A percentile compares a stretch with the other conserved stretches of the same genome.
Conservation (phyloP, 2,113 vertebrate species). For the Paratilapia polleni region DNA sequence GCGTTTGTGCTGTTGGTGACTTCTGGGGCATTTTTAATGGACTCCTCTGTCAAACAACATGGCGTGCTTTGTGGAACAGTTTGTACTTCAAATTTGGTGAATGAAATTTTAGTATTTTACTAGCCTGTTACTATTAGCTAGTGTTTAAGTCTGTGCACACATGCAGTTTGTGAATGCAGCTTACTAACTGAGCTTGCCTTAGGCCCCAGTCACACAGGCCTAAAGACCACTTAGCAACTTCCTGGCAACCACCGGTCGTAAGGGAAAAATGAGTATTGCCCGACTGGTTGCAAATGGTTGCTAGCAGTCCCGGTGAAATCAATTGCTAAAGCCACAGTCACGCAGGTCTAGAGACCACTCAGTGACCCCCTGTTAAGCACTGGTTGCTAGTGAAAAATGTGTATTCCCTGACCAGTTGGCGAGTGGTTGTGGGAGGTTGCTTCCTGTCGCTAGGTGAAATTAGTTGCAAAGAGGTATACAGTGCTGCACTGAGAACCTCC, state of each 20-base stretch:
- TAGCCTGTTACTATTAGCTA: background rate
- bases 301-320: too few relatives aligned
- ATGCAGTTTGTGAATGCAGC: background rate
- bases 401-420: too few relatives aligned
- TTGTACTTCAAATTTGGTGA: too few relatives aligned
- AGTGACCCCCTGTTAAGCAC: too few relatives aligned
- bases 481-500: background rate
- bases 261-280: background rate
- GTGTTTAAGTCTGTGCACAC: background rate
- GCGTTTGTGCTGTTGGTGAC: background rate
- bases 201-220: too few relatives aligned
- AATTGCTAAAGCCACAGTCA: too few relatives aligned
- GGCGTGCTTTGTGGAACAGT: background rate
- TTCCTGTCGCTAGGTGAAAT: too few relatives aligned
- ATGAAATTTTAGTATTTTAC: background rate
- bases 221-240: background rate
- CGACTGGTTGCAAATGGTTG: too few relatives aligned
- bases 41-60: background rate
- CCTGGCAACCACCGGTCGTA: background rate
- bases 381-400: too few relatives aligned
- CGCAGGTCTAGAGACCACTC: too few relatives aligned
- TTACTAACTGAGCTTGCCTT: background rate
- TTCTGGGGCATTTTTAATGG: background rate
- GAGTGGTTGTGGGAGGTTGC: too few relatives aligned
- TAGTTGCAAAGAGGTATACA: background rate